Conservation (phyloP, 2,113 vertebrate species). For the Uropsilus gracilis region DNA sequence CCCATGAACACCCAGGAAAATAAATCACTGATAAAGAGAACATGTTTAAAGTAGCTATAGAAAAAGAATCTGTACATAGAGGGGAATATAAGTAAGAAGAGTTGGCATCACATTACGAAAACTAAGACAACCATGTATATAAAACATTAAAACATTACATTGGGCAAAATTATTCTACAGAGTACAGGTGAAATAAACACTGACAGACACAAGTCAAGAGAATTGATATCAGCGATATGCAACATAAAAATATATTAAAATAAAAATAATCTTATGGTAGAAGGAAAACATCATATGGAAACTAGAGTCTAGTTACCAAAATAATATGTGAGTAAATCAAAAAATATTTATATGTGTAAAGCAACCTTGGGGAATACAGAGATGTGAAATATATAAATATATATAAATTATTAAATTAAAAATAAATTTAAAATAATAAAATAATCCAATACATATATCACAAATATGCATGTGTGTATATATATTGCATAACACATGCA, state of each 20-base stretch:
- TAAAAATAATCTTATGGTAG: background rate
- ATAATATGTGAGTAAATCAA: background rate
- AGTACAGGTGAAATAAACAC: constrained; percentile 1
- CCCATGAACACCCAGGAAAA: background rate
- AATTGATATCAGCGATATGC: background rate
- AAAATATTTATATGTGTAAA: background rate
- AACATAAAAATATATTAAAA: background rate
- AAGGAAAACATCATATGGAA: background rate
- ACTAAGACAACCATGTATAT: background rate
- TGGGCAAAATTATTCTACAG: background rate
- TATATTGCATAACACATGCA: background rate
- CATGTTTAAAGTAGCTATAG: background rate
- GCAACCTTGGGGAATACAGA: too few relatives aligned
- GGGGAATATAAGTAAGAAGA: background rate
- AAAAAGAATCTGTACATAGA: background rate
- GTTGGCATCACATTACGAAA: background rate
- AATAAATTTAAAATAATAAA: too few relatives aligned
- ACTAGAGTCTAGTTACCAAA: background rate
- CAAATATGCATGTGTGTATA: too few relatives aligned
- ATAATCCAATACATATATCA: too few relatives aligned
- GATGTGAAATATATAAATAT: too few relatives aligned
- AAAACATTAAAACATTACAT: background rate
- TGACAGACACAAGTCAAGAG: background rate
- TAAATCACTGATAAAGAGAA: background rate
- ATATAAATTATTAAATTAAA: too few relatives aligned